phyloP scores from a whole-genome alignment of 2,113 vertebrate species.

The Propithecus coquereli region DNA sequence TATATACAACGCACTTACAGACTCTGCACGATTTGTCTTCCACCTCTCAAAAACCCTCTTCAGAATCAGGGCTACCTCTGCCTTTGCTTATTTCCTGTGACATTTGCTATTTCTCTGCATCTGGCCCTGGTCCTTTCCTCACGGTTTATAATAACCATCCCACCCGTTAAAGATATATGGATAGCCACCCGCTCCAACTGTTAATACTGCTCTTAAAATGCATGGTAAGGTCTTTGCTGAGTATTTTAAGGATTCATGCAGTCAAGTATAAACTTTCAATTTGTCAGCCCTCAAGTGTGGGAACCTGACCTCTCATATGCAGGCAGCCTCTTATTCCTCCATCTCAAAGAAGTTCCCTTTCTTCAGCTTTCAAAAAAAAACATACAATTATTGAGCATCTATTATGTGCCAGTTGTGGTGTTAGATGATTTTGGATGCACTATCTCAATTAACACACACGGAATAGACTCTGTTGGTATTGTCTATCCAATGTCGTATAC shows the following conservation, averaged over 20 bases:
- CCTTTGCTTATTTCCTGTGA: constrained; percentile 47
- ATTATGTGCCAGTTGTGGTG: neutral
- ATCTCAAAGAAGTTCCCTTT: neutral
- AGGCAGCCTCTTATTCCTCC: neutral
- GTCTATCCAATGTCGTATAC: neutral
- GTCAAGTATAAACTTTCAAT: constrained; percentile 41
- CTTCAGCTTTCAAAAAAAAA: neutral
- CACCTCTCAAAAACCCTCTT: constrained; percentile 49
- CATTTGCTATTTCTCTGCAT: constrained; percentile 57
- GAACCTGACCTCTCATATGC: constrained; percentile 47
- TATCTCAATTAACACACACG: neutral
- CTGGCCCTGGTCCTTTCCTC: constrained; percentile 23
- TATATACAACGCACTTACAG: neutral
- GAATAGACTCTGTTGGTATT: neutral
- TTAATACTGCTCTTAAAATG: constrained; percentile 46
- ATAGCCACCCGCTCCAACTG: neutral
- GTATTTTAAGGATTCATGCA: constrained; percentile 26
- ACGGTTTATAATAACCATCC: constrained; percentile 50
- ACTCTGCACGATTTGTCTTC: neutral
- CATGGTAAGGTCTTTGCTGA: constrained; percentile 6
- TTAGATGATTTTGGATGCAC: neutral
- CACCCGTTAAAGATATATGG: neutral
- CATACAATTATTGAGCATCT: neutral
- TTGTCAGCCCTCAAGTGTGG: constrained; percentile 52
- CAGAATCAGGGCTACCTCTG: constrained; percentile 34